These are phyloP conservation scores for Pipa parva DNA, from an alignment of 2,113 vertebrate species.

Conservation along the genomic window DNA sequence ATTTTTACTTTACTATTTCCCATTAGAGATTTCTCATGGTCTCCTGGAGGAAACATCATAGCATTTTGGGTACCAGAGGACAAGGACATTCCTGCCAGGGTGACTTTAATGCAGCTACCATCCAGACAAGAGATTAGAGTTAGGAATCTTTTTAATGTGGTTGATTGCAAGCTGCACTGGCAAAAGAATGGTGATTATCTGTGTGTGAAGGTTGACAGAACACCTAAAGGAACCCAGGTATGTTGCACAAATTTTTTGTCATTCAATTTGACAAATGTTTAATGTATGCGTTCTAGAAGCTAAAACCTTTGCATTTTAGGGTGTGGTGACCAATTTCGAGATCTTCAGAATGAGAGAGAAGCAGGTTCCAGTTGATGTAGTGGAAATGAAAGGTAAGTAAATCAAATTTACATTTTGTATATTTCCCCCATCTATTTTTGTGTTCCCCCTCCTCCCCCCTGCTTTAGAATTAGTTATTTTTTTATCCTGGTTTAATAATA, in stretches of 20 bases:
- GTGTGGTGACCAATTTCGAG: conserved; percentile 98
- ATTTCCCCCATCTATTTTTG: no score
- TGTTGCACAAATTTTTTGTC: background rate
- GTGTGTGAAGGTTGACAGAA: conserved; percentile 95
- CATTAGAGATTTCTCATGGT: conserved; percentile 95
- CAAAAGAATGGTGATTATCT: conserved; percentile 96
- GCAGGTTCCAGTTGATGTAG: conserved; percentile 95
- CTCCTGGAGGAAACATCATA: conserved; percentile 95
- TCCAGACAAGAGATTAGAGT: conserved; percentile 92
- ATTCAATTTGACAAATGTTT: background rate
- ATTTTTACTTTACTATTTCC: background rate
- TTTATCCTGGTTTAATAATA: no score
- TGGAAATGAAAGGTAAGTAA: conserved; percentile 93
- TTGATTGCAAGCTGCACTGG: conserved; percentile 97
- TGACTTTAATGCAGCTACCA: conserved; percentile 95
- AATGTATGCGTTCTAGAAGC: no score
- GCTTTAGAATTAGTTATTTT: no score
- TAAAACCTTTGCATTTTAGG: conserved; percentile 69
- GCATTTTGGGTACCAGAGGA: conserved; percentile 98
- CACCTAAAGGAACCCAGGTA: conserved; percentile 93
- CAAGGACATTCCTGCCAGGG: conserved; percentile 95
- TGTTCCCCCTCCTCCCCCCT: no score
- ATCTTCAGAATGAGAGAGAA: conserved; percentile 98
- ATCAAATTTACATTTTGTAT: no score
- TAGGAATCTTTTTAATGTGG: conserved; percentile 92